Evolutionary conservation across 2,797 vertebrate species (phyloP).

Genomic region (Numenius phaeopus): DNA sequence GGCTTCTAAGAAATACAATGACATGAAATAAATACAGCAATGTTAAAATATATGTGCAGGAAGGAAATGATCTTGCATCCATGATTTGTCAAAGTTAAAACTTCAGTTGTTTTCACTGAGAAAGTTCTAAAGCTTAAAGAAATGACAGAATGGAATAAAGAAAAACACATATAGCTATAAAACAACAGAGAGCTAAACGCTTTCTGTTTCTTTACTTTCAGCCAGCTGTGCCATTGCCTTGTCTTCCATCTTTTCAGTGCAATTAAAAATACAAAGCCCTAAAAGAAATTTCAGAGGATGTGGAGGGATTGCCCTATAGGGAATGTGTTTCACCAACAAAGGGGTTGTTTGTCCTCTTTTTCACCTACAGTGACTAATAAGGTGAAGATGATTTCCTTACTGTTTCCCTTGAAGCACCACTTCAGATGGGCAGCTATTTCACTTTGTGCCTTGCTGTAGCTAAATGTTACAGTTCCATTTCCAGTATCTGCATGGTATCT

Average conservation of each 20-base stretch:
- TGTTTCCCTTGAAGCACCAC: not conserved
- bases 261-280: not conserved
- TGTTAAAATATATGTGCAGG: not conserved
- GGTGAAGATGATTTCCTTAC: not conserved
- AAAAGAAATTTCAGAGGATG: not conserved
- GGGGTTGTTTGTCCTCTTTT: not conserved
- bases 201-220: not conserved
- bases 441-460: not conserved
- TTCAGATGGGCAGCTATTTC: not conserved
- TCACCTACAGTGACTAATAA: not conserved
- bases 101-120: not conserved
- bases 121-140: not conserved
- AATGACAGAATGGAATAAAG: not conserved
- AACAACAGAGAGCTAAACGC: not conserved
- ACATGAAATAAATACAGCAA: not conserved
- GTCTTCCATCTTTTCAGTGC: not conserved
- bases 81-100: not conserved
- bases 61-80: not conserved
- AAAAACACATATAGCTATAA: not conserved
- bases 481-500: not conserved
- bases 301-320: not conserved
- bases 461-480: not conserved
- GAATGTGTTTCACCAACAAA: not conserved
- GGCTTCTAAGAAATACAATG: not conserved
- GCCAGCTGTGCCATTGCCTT: not conserved